phyloP scores from a whole-genome alignment of 2,888 invertebrate species.

The Portevinia maculata region DNA sequence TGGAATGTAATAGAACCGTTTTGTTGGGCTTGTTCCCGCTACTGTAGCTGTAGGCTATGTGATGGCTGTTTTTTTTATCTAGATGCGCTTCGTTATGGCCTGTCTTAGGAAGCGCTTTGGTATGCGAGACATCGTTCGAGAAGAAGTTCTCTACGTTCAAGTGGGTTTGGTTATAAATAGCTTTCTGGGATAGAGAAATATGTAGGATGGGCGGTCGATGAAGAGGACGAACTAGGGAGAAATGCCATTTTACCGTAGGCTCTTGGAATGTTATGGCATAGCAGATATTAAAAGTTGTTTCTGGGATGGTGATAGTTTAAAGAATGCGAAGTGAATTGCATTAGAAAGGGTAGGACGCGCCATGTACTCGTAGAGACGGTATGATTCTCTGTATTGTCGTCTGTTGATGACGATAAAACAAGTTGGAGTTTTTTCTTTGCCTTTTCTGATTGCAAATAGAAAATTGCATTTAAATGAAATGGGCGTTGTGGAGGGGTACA shows the following conservation, averaged over 20 bases:
- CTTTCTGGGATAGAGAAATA: constrained; percentile 36
- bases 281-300: constrained; percentile 59
- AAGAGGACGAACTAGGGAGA: constrained; percentile 1
- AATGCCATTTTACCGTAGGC: constrained; percentile 65
- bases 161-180: constrained; percentile 68
- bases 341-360: neutral
- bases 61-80: constrained; percentile 34
- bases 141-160: constrained; percentile 25
- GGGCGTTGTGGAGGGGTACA: neutral
- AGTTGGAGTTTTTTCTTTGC: neutral
- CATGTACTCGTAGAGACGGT: constrained; percentile 8
- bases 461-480: constrained; percentile 9
- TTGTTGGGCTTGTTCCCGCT: constrained; percentile 39
- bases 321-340: constrained; percentile 29
- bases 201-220: neutral
- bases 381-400: constrained; percentile 48
- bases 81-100: constrained; percentile 51
- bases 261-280: constrained; percentile 52
- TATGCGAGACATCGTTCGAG: constrained; percentile 49
- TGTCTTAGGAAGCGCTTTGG: constrained; percentile 51
- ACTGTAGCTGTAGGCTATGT: neutral
- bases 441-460: constrained; percentile 27
- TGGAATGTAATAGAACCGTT: constrained; percentile 67
- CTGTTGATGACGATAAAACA: constrained; percentile 58
- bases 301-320: constrained; percentile 32